Evolutionary conservation across 1,140 invertebrate genomes (phyloP).

Genomic region (Drosophila guanche): DNA sequence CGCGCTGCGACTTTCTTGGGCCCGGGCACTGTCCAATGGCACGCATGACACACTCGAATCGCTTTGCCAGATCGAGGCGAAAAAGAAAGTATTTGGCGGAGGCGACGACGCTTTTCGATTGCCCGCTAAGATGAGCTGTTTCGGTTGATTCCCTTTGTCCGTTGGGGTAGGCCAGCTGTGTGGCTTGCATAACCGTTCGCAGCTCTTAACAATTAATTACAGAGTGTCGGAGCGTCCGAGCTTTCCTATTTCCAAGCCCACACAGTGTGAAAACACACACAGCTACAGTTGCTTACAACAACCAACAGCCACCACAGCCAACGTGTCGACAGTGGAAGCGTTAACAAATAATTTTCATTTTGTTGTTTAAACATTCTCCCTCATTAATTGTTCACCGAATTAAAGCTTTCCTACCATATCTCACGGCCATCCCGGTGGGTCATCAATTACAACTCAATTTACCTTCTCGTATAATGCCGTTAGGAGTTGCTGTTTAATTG

Average conservation of each 20-base stretch:
- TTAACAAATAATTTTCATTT: conserved; percentile 66
- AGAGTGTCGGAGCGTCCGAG: conserved; percentile 10
- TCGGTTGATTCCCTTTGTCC: conserved; percentile 41
- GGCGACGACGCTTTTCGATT: conserved; percentile 32
- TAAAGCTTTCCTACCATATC: conserved; percentile 1
- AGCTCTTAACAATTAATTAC: conserved; percentile 48
- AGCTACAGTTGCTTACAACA: conserved; percentile 16
- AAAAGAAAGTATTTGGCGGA: conserved; percentile 72
- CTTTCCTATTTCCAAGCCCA: conserved; percentile 43
- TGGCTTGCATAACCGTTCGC: conserved; percentile 58
- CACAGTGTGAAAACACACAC: conserved; percentile 16
- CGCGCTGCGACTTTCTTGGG: conserved; percentile 54
- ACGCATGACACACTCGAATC: conserved; percentile 22
- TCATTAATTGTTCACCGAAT: conserved; percentile 36
- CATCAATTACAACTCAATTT: conserved; percentile 55
- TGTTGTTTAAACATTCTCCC: conserved; percentile 16
- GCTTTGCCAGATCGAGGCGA: conserved; percentile 22
- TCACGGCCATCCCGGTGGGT: conserved; percentile 5
- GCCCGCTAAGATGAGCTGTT: conserved; percentile 34
- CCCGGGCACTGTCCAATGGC: conserved; percentile 15
- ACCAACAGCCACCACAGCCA: not conserved
- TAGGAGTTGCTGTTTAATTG: conserved; percentile 10
- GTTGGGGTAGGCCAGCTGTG: conserved; percentile 72
- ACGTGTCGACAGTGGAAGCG: conserved; percentile 59
- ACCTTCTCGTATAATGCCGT: conserved; percentile 38